Evolutionary conservation across 2,888 invertebrate genomes (phyloP).

Genomic region (Anthrax anthrax): DNA sequence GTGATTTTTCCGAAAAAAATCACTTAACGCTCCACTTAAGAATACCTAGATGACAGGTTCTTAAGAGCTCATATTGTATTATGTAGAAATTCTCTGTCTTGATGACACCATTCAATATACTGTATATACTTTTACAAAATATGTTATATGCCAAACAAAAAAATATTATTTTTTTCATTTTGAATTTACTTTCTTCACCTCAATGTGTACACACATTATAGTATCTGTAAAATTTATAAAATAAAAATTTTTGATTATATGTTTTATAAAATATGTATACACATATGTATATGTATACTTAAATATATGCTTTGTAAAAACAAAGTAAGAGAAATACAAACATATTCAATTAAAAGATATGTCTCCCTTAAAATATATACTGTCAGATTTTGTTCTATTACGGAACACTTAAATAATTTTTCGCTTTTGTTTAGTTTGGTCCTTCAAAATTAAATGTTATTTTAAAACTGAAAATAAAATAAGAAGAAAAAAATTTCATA

Average conservation of each 20-base stretch:
- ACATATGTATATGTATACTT: too few relatives aligned
- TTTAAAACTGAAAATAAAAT: neutral
- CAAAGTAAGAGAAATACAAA: too few relatives aligned
- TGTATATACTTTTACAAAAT: too few relatives aligned
- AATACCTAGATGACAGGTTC: constrained; percentile 7
- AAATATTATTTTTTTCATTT: too few relatives aligned
- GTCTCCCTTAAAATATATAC: neutral
- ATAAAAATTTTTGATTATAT: too few relatives aligned
- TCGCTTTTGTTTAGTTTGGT: neutral
- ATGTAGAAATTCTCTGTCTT: neutral
- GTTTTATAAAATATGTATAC: too few relatives aligned
- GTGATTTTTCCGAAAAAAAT: constrained; percentile 9
- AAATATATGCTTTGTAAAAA: too few relatives aligned
- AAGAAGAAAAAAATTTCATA: neutral
- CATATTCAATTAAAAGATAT: too few relatives aligned
- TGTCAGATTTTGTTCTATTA: neutral
- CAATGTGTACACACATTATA: too few relatives aligned
- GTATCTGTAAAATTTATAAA: too few relatives aligned
- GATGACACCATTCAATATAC: constrained; percentile 7
- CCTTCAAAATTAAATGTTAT: neutral
- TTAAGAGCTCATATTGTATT: constrained; percentile 2
- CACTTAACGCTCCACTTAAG: constrained; percentile 7
- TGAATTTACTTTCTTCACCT: too few relatives aligned
- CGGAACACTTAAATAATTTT: neutral
- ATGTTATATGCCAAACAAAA: too few relatives aligned